These are phyloP conservation scores for Osmerus mordax DNA, from an alignment of 2,113 vertebrate species.

Conservation along the genomic window DNA sequence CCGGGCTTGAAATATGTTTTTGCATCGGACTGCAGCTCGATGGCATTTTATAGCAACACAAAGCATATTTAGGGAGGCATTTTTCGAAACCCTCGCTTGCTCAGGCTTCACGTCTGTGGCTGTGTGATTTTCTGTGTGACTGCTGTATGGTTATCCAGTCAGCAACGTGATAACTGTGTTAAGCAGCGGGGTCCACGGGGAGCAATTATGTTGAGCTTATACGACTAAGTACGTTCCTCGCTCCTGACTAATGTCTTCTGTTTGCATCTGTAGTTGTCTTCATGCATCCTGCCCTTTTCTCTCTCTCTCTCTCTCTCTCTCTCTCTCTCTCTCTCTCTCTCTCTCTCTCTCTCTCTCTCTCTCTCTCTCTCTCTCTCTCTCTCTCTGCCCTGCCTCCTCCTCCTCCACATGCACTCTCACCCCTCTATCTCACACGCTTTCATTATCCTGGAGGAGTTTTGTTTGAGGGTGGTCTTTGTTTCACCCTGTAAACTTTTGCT, in stretches of 20 bases:
- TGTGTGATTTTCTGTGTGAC: background rate
- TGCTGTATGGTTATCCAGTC: background rate
- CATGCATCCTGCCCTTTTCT: background rate
- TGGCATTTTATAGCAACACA: no score
- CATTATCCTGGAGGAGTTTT: no score
- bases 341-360: background rate
- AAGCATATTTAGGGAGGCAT: no score
- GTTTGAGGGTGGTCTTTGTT: no score
- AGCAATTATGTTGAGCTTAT: constrained; percentile 4
- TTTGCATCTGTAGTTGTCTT: no score
- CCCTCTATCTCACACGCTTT: no score
- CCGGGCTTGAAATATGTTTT: background rate
- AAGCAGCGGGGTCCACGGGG: constrained; percentile 2
- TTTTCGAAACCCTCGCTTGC: no score
- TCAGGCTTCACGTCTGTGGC: background rate
- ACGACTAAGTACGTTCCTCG: no score
- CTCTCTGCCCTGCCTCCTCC: background rate
- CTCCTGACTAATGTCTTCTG: no score
- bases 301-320: background rate
- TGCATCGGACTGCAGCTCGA: no score
- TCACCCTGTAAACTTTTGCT: no score
- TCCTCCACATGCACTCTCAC: no score
- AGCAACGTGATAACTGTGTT: background rate
- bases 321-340: background rate
- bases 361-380: background rate